phyloP scores from a whole-genome alignment of 1,140 invertebrate genomes.

The Diabrotica undecimpunctata region DNA sequence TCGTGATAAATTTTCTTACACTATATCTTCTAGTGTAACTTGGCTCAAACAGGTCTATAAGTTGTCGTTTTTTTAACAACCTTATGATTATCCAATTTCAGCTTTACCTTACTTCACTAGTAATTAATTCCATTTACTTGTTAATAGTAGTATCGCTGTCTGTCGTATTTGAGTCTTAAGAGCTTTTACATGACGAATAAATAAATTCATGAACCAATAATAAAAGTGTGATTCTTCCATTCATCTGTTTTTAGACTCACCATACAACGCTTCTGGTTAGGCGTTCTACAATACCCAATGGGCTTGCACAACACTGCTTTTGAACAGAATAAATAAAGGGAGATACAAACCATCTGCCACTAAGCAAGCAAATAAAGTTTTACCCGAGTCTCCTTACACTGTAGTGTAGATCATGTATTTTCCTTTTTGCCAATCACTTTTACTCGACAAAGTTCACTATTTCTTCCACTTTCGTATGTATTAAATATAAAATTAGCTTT shows the following conservation, averaged over 20 bases:
- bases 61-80: too few species aligned
- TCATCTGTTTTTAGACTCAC: slow-evolving; percentile 40
- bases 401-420: slow-evolving; percentile 27
- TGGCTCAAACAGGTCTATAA: too few species aligned
- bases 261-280: slow-evolving; percentile 39
- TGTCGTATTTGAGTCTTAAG: not conserved
- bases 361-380: slow-evolving; percentile 39
- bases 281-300: slow-evolving; percentile 36
- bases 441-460: too few species aligned
- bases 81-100: too few species aligned
- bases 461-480: slow-evolving; percentile 25
- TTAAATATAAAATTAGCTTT: slow-evolving; percentile 27
- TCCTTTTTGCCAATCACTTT: slow-evolving; percentile 38
- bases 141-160: too few species aligned
- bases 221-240: slow-evolving; percentile 42
- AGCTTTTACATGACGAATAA: not conserved
- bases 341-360: slow-evolving; percentile 36
- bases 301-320: slow-evolving; percentile 38
- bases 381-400: slow-evolving; percentile 37
- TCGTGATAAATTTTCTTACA: too few species aligned
- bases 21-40: too few species aligned
- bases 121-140: too few species aligned
- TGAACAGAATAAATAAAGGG: slow-evolving; percentile 41
- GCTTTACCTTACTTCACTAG: too few species aligned
- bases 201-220: slow-evolving; percentile 29